Conservation (phyloP, 2,113 vertebrate species). For the Sclerurus mexicanus region DNA sequence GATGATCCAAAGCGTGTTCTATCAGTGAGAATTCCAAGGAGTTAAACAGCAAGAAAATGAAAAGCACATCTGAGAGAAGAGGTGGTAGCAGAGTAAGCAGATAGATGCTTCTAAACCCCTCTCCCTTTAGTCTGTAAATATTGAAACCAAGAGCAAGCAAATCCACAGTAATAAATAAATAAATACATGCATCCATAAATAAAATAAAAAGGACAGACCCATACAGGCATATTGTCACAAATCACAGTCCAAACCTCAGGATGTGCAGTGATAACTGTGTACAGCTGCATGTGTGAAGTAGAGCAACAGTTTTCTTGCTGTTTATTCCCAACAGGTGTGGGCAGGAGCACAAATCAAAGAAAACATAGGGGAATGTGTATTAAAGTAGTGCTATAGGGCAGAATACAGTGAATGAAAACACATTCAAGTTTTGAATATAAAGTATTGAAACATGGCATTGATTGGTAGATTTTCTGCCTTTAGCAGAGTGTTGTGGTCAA, state of each 20-base stretch:
- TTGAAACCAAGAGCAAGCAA: neutral
- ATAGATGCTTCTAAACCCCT: neutral
- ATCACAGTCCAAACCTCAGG: neutral
- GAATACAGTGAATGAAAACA: neutral
- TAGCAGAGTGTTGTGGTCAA: neutral
- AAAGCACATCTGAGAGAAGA: neutral
- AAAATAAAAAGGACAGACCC: neutral
- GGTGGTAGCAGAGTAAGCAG: neutral
- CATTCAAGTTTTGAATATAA: fast-evolving
- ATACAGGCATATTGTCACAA: neutral
- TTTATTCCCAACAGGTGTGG: neutral
- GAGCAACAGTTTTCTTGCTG: neutral
- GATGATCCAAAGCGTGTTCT: neutral
- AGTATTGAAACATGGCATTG: neutral
- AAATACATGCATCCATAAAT: neutral
- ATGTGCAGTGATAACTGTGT: neutral
- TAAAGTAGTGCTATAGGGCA: neutral
- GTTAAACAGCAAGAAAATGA: neutral
- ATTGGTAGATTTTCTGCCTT: neutral
- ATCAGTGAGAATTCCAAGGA: neutral
- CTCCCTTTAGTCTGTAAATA: neutral
- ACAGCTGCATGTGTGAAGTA: neutral
- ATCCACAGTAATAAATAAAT: neutral
- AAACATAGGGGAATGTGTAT: fast-evolving
- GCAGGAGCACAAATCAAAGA: neutral